Base-by-base conservation (phyloP, 2,888 invertebrate species). In the Eilema griseolum region DNA sequence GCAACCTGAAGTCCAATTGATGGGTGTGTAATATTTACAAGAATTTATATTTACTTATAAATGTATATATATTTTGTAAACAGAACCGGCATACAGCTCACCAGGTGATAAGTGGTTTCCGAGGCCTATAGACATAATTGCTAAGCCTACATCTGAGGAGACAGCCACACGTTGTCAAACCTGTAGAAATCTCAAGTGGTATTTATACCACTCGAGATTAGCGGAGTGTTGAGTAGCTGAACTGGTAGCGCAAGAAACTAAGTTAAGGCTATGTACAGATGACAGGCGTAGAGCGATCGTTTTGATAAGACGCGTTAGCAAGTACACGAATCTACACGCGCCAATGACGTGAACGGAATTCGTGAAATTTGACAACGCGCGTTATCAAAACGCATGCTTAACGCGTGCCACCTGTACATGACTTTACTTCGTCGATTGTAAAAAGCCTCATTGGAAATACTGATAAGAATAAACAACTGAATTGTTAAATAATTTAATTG, bases 151-250 rank as follows among this genome's bases (percentile, higher is more conserved):
- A 52, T 52, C n/a, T 52, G 52, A 52, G n/a, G 52, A 52, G 52
- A 52, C n/a, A n/a, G n/a, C 20, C 52, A 8, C n/a, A n/a, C 52
- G n/a, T n/a, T 52, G 52, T 52, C 52, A 52, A 52, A 52, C 52
- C 52, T 52, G 52, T 52, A 52, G 52, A 52, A 52, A 52, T 52
- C 52, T n/a, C 52, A 52, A 52, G n/a, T 52, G 52, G 52, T 52
- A 52, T 52, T 52, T n/a, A 52, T 52, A n/a, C n/a, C 8, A 52
- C 52, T 52, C n/a, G 10, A 52, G 52, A 52, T 52, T 52, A 52
- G 52, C 52, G n/a, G 52, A 52, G 52, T 52, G 52, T 52, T 52
- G 52, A 52, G 52, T 52, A n/a, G 52, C 10, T 20, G 52, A 52
- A 52, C 52, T 52, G 52, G 52, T 52, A 52, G 52, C n/a, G n/a